Percentiles rank a stretch among this genome's conserved stretches.
Conservation (phyloP, 2,113 vertebrate genomes). For the Bufo gargarizans region DNA sequence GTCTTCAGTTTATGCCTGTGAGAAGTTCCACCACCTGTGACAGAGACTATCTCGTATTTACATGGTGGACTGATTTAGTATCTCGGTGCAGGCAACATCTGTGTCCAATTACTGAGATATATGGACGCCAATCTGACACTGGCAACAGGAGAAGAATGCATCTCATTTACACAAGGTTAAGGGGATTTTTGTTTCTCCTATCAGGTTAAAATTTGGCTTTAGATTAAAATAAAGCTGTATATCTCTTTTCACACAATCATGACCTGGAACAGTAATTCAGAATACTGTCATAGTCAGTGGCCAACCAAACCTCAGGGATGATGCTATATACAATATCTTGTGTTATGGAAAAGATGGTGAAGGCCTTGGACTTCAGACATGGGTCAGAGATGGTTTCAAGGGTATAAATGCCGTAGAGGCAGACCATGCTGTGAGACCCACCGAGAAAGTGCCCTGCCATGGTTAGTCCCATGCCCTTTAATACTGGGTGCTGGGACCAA, state of each 20-base stretch:
- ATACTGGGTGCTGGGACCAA: too few relatives aligned
- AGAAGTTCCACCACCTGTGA: constrained; percentile 62
- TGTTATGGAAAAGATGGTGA: background rate
- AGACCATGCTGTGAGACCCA: too few relatives aligned
- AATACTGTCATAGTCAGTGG: background rate
- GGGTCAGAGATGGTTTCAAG: background rate
- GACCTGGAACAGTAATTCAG: constrained; percentile 31
- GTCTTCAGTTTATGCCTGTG: constrained; percentile 47
- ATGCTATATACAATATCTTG: background rate
- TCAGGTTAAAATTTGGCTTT: constrained; percentile 28
- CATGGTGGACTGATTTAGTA: constrained; percentile 73
- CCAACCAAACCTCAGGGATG: background rate
- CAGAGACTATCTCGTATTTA: constrained; percentile 65
- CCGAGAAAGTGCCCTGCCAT: too few relatives aligned
- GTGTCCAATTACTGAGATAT: constrained; percentile 80
- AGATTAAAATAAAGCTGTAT: background rate
- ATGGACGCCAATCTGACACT: constrained; percentile 72
- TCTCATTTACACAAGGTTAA: constrained; percentile 74
- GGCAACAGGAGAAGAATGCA: constrained; percentile 73
- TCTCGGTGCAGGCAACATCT: constrained; percentile 71
- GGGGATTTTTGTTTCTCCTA: constrained; percentile 73
- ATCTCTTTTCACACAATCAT: constrained; percentile 7
- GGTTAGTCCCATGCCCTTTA: too few relatives aligned
- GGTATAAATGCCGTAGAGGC: too few relatives aligned
- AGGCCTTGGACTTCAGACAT: background rate